These are phyloP conservation scores for Teleogryllus occipitalis DNA, from an alignment of 1,140 invertebrate species.

Conservation along the genomic window DNA sequence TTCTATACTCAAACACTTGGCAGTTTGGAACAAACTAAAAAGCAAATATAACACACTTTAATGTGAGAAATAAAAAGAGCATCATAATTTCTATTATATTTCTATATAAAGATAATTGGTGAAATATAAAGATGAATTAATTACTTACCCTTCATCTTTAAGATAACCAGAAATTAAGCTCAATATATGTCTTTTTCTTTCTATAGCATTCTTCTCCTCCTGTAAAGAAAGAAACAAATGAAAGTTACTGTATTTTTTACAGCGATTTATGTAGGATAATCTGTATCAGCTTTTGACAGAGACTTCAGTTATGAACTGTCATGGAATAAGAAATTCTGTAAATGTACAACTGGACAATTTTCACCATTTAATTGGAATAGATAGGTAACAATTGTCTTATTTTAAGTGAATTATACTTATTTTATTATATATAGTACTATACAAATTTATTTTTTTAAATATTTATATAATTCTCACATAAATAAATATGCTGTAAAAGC, in stretches of 20 bases:
- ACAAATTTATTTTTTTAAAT: neutral
- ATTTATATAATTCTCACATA: too few species aligned
- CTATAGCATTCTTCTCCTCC: conserved; percentile 49
- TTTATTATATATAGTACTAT: neutral
- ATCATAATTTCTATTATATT: neutral
- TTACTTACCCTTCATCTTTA: conserved; percentile 55
- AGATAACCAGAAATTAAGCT: conserved; percentile 70
- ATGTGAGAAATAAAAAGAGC: neutral
- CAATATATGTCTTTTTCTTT: conserved; percentile 62
- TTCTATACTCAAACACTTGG: conserved; percentile 53
- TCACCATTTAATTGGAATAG: neutral
- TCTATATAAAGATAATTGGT: neutral
- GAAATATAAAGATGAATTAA: neutral
- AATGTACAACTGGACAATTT: neutral
- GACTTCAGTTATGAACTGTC: neutral
- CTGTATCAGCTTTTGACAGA: neutral
- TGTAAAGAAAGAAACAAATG: conserved; percentile 32
- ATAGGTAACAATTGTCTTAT: neutral
- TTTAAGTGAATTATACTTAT: neutral
- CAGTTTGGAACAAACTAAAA: conserved; percentile 48
- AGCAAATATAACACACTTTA: neutral
- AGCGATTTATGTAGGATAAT: neutral
- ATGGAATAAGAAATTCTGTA: neutral
- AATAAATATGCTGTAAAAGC: too few species aligned
- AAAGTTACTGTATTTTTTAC: neutral